Evolutionary conservation across 2,888 invertebrate species (phyloP).

Genomic region (Thysanoteuthis rhombus): DNA sequence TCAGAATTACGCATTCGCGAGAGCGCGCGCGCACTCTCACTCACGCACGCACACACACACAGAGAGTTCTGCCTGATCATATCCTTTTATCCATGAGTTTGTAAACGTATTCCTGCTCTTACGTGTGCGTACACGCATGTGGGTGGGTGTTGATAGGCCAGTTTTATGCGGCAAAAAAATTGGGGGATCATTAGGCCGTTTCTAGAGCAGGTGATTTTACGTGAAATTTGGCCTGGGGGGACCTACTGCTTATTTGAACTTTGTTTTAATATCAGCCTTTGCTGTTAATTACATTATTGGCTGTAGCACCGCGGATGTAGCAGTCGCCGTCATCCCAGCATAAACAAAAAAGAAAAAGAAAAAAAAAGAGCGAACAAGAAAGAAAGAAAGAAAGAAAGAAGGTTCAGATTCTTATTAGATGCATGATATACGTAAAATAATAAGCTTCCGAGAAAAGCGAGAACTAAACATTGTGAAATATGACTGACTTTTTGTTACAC

Average conservation of each 20-base stretch:
- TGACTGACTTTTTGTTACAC: too few species aligned
- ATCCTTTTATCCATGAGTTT: not conserved
- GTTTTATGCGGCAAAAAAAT: not conserved
- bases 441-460: too few species aligned
- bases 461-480: too few species aligned
- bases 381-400: not conserved
- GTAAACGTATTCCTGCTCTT: not conserved
- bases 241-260: not conserved
- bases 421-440: too few species aligned
- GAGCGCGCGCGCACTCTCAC: not conserved
- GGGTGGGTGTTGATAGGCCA: not conserved
- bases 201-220: conserved; percentile 12
- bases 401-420: not conserved
- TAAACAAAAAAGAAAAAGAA: not conserved
- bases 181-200: not conserved
- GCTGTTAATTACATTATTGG: not conserved
- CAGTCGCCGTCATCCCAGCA: not conserved
- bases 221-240: not conserved
- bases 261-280: not conserved
- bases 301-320: not conserved
- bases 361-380: not conserved
- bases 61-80: not conserved
- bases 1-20: not conserved
- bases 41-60: not conserved
- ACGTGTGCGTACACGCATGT: not conserved